phyloP scores from a whole-genome alignment of 2,888 invertebrate species.

The Drosophila pseudotakahashii region DNA sequence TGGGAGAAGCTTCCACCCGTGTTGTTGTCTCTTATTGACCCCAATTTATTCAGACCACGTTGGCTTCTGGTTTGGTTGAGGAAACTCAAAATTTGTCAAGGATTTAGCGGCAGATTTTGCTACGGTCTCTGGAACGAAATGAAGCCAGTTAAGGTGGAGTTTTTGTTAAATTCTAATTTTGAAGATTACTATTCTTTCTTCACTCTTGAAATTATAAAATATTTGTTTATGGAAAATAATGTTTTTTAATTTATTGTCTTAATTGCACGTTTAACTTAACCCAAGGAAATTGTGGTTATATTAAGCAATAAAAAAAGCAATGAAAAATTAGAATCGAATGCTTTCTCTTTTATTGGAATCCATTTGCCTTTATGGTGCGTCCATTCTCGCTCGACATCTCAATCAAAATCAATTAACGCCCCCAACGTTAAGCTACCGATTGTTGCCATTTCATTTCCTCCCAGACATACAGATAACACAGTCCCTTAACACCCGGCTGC shows the following conservation, averaged over 20 bases:
- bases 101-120: neutral
- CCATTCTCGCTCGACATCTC: slow-evolving; percentile 26
- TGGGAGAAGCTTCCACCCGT: slow-evolving; percentile 37
- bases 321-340: neutral
- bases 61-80: slow-evolving; percentile 14
- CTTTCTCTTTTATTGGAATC: slow-evolving; percentile 1
- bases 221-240: no score
- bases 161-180: no score
- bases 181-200: no score
- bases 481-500: slow-evolving; percentile 7
- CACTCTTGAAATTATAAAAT: no score
- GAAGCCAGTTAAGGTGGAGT: neutral
- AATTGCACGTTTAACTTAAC: no score
- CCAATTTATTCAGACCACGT: slow-evolving; percentile 71
- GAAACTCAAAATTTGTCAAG: slow-evolving; percentile 29
- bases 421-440: slow-evolving; percentile 58
- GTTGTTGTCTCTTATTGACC: slow-evolving; percentile 43
- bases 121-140: neutral
- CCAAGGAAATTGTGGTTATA: no score
- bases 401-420: slow-evolving; percentile 63
- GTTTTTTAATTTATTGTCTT: no score
- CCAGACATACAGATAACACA: slow-evolving; percentile 18
- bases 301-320: no score
- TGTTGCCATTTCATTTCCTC: slow-evolving; percentile 68
- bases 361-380: slow-evolving; percentile 9